Conservation (phyloP, 2,888 invertebrate species). For the Lepidonotus clava region DNA sequence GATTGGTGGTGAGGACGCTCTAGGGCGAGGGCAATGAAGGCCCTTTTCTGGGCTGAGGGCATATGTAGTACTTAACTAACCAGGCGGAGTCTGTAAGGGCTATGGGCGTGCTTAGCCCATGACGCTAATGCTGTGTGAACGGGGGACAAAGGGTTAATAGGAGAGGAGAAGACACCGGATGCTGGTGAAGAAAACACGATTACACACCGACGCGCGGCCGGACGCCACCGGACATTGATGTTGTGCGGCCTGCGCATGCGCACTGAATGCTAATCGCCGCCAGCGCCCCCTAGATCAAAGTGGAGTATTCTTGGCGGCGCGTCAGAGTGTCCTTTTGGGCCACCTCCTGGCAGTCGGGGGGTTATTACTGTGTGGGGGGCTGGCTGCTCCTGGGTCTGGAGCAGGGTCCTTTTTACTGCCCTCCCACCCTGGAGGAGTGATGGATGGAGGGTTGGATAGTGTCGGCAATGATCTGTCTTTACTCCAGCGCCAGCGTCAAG, state of each 20-base stretch:
- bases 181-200: constrained; percentile 9
- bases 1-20: too few species aligned
- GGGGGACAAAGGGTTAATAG: constrained; percentile 44
- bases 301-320: not conserved
- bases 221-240: constrained; percentile 38
- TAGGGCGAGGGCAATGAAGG: too few species aligned
- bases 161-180: not conserved
- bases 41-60: too few species aligned
- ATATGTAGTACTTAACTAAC: too few species aligned
- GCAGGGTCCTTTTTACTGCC: too few species aligned
- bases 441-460: not conserved
- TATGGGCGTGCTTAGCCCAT: too few species aligned
- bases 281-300: constrained; percentile 39
- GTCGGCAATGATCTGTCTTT: not conserved
- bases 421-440: too few species aligned
- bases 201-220: not conserved
- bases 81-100: too few species aligned
- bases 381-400: not conserved
- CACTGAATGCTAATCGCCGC: constrained; percentile 28
- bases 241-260: constrained; percentile 11
- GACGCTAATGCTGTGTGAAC: constrained; percentile 3
- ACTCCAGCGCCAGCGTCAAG: not conserved
- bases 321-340: not conserved
- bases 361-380: not conserved
- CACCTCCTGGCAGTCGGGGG: too few species aligned